Percentiles rank a stretch among this genome's conserved stretches.
These are phyloP conservation scores for Zoanthus sociatus DNA, from an alignment of 92 coral and sea anemone genomes.

Conservation along the genomic window DNA sequence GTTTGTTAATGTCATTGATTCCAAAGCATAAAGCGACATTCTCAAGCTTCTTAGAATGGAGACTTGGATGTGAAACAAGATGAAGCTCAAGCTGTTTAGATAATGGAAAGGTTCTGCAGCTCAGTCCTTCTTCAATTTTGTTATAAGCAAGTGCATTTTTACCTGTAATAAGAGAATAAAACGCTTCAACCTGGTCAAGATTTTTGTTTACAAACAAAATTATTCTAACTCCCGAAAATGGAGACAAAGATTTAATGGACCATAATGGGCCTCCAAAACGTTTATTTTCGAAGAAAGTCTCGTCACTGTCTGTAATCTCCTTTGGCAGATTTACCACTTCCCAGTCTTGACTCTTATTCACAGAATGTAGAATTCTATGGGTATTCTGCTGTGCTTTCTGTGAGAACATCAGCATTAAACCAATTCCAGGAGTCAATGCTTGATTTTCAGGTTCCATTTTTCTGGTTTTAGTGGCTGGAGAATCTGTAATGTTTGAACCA, in stretches of 20 bases:
- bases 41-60: constrained; percentile 61
- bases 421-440: constrained; percentile 64
- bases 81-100: constrained; percentile 82
- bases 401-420: constrained; percentile 80
- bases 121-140: constrained; percentile 86
- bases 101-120: constrained; percentile 81
- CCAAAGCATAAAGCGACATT: constrained; percentile 80
- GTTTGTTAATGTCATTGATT: constrained; percentile 71
- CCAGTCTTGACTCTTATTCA: constrained; percentile 66
- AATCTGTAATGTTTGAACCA: constrained; percentile 69
- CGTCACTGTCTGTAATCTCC: constrained; percentile 75
- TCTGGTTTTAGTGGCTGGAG: constrained; percentile 76
- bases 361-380: constrained; percentile 60
- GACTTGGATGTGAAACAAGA: constrained; percentile 73
- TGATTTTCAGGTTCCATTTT: constrained; percentile 55
- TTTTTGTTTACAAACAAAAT: constrained; percentile 75
- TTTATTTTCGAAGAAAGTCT: constrained; percentile 62
- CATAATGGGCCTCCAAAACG: constrained; percentile 64
- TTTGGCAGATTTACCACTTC: constrained; percentile 62
- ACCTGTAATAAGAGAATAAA: constrained; percentile 81
- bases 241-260: constrained; percentile 74
- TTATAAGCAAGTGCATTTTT: constrained; percentile 79
- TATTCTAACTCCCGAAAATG: constrained; percentile 82
- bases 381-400: constrained; percentile 82
- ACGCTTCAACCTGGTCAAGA: constrained; percentile 81